A percentile compares a stretch with the other conserved stretches of the same genome.
phyloP scores from a whole-genome alignment of 2,888 invertebrate genomes.

The Athetis lepigone region DNA sequence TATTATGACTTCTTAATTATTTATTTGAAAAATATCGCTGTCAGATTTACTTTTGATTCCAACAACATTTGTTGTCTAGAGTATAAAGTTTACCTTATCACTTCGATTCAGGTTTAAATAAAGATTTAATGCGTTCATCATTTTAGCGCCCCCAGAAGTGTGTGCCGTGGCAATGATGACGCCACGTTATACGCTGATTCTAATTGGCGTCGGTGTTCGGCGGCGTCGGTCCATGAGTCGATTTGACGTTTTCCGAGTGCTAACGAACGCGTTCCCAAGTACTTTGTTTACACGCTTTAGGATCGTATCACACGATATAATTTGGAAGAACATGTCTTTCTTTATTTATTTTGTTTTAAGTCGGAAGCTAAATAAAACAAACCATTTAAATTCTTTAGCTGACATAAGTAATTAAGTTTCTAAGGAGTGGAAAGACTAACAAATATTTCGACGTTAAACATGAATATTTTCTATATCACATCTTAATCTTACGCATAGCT shows the following conservation, averaged over 20 bases:
- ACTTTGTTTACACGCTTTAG: conserved; percentile 69
- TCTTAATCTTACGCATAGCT: too few species aligned
- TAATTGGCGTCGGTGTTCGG: conserved; percentile 83
- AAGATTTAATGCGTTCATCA: conserved; percentile 21
- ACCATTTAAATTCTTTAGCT: too few species aligned
- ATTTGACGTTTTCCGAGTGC: conserved; percentile 61
- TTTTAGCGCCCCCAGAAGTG: conserved; percentile 61
- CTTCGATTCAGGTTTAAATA: background rate
- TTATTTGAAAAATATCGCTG: background rate
- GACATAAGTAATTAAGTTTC: too few species aligned
- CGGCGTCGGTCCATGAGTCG: conserved; percentile 76
- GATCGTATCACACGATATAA: conserved; percentile 23
- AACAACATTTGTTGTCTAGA: background rate
- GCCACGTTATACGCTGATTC: conserved; percentile 72
- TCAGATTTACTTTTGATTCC: background rate
- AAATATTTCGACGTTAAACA: too few species aligned
- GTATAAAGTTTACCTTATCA: background rate
- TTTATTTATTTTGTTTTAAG: conserved; percentile 8
- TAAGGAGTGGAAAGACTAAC: too few species aligned
- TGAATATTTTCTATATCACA: too few species aligned
- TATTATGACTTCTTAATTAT: too few species aligned
- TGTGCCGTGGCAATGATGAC: conserved; percentile 69
- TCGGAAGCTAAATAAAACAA: background rate
- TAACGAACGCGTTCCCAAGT: conserved; percentile 68
- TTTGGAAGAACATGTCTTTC: too few species aligned